Percentiles rank a stretch among this genome's conserved stretches.
These are phyloP conservation scores for Shinisaurus crocodilurus DNA, from an alignment of 2,113 vertebrate genomes.

Conservation along the genomic window DNA sequence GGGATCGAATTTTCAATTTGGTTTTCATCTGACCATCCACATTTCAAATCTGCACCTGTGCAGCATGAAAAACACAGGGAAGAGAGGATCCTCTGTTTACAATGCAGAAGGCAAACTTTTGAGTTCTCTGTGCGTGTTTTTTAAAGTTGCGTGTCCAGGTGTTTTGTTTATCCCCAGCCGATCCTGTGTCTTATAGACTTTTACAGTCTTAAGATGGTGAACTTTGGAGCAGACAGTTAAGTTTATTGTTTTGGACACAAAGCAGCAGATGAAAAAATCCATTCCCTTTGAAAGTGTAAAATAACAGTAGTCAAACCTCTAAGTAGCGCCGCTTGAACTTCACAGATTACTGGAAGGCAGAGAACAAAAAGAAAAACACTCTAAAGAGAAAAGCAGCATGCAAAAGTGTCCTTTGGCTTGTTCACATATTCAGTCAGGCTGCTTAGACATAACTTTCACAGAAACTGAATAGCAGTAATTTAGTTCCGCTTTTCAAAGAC, in stretches of 20 bases:
- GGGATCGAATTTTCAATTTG: background rate
- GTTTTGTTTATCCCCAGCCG: background rate
- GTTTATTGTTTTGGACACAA: background rate
- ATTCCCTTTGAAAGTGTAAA: background rate
- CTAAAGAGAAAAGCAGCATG: background rate
- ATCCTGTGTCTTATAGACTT: background rate
- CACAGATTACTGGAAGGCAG: background rate
- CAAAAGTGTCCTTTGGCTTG: rapidly evolving
- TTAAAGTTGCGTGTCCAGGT: background rate
- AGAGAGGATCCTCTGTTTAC: background rate
- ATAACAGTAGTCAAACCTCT: background rate
- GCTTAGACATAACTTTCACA: conserved; percentile 3
- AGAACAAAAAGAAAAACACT: background rate
- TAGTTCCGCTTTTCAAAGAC: background rate
- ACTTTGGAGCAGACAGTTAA: background rate
- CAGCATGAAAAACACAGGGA: background rate
- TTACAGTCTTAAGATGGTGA: background rate
- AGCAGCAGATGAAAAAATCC: background rate
- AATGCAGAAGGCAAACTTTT: background rate
- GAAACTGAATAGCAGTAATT: background rate
- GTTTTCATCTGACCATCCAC: background rate
- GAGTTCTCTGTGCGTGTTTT: background rate
- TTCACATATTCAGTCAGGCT: background rate
- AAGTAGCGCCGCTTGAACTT: background rate
- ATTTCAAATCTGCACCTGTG: background rate